A percentile compares a stretch with the other conserved stretches of the same genome.
These are phyloP conservation scores for Xestia xanthographa DNA, from an alignment of 2,888 invertebrate species.

Conservation along the genomic window DNA sequence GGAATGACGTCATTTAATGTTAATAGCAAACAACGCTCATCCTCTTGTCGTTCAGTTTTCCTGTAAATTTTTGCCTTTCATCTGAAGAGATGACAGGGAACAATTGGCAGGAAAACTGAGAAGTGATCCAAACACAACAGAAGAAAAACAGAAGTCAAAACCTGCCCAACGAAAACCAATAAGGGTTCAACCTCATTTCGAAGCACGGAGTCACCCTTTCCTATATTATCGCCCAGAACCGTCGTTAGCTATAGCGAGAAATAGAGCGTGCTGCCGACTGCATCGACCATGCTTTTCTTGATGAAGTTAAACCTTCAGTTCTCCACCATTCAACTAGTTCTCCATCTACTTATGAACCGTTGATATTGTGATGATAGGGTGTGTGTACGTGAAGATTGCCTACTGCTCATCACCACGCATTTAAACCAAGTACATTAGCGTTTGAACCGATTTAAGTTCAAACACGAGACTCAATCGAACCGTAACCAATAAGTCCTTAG, in stretches of 20 bases:
- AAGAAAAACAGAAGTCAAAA: no score
- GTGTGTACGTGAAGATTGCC: neutral
- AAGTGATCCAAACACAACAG: neutral
- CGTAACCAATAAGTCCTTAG: constrained; percentile 20
- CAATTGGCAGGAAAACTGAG: neutral
- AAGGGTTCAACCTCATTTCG: no score
- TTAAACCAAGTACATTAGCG: neutral
- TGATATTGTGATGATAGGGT: neutral
- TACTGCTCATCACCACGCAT: neutral
- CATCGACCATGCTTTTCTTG: no score
- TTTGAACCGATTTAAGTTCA: neutral
- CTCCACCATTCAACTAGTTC: neutral
- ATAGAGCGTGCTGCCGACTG: no score
- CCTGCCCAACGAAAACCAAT: neutral
- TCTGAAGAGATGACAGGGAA: neutral
- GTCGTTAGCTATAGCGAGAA: no score
- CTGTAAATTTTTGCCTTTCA: no score
- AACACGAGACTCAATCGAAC: neutral
- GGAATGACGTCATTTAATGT: neutral
- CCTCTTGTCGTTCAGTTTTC: neutral
- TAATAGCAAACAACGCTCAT: neutral
- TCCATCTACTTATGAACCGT: neutral
- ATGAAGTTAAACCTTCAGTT: no score
- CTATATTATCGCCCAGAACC: no score
- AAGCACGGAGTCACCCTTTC: no score